These are phyloP conservation scores for Eutolmus rufibarbis DNA, from an alignment of 2,888 invertebrate genomes.

Conservation along the genomic window DNA sequence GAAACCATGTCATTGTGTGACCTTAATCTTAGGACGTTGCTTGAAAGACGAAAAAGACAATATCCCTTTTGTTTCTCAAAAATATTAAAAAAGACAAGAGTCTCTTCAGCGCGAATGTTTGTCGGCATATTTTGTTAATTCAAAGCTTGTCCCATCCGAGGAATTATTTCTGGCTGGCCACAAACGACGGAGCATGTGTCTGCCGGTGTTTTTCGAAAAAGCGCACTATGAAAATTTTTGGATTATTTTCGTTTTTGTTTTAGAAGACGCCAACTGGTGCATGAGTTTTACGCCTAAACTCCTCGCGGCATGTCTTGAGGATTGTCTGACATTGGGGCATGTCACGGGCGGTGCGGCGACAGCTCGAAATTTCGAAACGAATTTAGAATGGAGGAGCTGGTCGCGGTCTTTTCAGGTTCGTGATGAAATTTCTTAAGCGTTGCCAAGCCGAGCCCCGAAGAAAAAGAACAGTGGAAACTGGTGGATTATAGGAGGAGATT, in stretches of 20 bases:
- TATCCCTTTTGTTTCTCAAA: constrained; percentile 16
- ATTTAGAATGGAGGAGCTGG: constrained; percentile 10
- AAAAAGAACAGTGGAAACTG: neutral
- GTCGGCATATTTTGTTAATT: constrained; percentile 33
- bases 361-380: neutral
- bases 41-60: neutral
- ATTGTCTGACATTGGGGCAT: neutral
- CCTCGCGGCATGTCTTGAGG: neutral
- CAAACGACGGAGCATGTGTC: neutral
- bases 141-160: neutral
- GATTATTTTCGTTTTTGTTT: neutral
- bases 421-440: neutral
- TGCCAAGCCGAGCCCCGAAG: neutral
- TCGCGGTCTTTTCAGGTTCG: neutral
- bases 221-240: neutral
- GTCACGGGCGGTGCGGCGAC: neutral
- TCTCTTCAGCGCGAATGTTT: neutral
- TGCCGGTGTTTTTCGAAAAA: neutral
- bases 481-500: neutral
- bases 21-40: neutral
- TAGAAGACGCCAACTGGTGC: neutral
- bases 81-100: constrained; percentile 5
- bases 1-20: neutral
- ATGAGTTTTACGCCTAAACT: neutral
- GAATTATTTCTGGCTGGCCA: neutral